Evolutionary conservation across 2,113 vertebrate genomes (phyloP).

Genomic region (Aegotheles bennettii): DNA sequence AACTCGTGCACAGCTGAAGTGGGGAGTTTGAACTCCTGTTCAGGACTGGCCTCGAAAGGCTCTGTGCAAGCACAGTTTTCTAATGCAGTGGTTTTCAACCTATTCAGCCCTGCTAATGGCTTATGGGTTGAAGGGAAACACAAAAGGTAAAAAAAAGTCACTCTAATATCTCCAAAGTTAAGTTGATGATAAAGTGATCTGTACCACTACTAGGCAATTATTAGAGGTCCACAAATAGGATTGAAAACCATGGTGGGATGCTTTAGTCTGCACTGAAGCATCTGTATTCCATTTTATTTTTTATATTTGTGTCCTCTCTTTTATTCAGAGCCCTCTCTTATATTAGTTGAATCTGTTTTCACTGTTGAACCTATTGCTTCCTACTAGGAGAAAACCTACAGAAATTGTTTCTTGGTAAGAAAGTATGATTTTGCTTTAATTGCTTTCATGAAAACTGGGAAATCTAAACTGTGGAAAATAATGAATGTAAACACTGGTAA

Average conservation of each 20-base stretch:
- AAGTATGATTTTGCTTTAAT: neutral
- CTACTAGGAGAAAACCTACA: neutral
- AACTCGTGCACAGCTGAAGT: fast-evolving
- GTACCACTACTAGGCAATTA: neutral
- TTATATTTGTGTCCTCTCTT: neutral
- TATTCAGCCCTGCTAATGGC: neutral
- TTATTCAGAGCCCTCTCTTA: neutral
- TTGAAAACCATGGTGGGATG: neutral
- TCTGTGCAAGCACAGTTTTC: neutral
- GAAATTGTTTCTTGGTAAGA: neutral
- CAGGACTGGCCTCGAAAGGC: neutral
- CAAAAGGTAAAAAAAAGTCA: neutral
- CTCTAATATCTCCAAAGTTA: neutral
- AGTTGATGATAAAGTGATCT: neutral
- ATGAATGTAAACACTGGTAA: neutral
- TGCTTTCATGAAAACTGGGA: neutral
- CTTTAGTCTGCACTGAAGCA: neutral
- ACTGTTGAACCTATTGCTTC: neutral
- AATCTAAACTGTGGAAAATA: neutral
- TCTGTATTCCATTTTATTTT: neutral
- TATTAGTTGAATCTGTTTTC: neutral
- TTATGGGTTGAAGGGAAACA: neutral
- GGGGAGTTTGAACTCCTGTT: neutral
- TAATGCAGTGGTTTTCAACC: neutral
- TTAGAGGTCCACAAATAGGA: neutral